Base-by-base conservation (phyloP, 2,797 vertebrate genomes). In the Coluber constrictor region DNA sequence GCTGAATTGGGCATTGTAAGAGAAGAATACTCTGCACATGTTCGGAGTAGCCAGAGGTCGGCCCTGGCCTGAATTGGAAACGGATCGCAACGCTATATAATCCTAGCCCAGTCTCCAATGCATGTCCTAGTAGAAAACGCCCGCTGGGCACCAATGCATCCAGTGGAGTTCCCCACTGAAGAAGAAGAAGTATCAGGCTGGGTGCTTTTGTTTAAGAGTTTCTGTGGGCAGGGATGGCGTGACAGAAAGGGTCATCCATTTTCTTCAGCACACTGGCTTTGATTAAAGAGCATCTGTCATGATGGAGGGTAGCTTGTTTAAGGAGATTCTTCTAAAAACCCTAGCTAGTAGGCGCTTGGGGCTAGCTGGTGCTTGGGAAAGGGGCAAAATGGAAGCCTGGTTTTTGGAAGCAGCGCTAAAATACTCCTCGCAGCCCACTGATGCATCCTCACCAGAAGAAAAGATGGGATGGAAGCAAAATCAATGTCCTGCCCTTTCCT, bases 11-110 rank as follows among this genome's bases (percentile, higher is more conserved):
- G 57, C 15, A 15, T 29, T 9, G 0, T 32, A 20, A 18, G 6
- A 43, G 57, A 61, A 43, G 56, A 25, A 43, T 51, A 7, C 90
- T 91, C 87, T 93, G 93, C n/a, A 91, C 93, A 89, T 89, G 93
- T 27, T 93, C 87, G 4, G 12, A 12, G 13, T 23, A 25, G 12
- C 57, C 25, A 13, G 66, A 25, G 59, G 43, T 54, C 63, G 16
- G 8, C 32, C 25, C 74, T 56, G 11, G 32, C 61, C 37, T 87
- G 27, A 29, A 54, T 29, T 43, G 57, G 13, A 11, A 89, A 54
- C 0, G 27, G 25, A 55, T 4, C 18, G 1, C 60, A 56, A 18
- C n/a, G 13, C 11, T n/a, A 4, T 25, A 83, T 13, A 83, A 83
- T 25, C 20, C 10, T 47, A 83, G 23, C 79, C 79, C 20, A 25